Conservation (phyloP, 2,113 vertebrate species). For the Cyprinodon brontotheroides region DNA sequence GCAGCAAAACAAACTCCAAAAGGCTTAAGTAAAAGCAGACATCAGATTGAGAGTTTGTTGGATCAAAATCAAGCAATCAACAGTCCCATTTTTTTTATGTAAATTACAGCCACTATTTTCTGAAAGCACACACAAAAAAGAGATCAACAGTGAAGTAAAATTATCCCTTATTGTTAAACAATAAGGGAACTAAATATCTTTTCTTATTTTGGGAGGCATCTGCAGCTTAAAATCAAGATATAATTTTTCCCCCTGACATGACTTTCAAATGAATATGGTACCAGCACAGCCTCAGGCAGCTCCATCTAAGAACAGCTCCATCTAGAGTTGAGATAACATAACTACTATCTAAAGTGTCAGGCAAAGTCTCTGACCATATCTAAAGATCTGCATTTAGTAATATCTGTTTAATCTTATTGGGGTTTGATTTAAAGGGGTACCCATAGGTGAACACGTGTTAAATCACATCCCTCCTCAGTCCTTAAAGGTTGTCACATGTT, state of each 20-base stretch:
- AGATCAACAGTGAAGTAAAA: background rate
- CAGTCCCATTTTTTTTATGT: background rate
- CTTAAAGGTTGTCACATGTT: background rate
- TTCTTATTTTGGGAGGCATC: background rate
- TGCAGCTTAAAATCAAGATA: background rate
- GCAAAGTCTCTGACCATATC: background rate
- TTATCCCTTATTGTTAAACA: background rate
- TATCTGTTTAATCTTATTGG: background rate
- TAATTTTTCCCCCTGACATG: background rate
- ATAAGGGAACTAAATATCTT: background rate
- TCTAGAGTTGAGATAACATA: slow-evolving; percentile 58
- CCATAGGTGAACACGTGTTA: background rate
- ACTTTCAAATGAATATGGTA: background rate
- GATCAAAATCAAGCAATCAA: background rate
- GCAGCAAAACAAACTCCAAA: background rate
- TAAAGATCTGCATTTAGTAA: background rate
- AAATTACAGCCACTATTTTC: background rate
- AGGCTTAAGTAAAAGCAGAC: slow-evolving; percentile 1
- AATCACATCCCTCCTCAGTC: background rate
- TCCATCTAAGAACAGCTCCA: slow-evolving; percentile 59
- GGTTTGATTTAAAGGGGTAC: background rate
- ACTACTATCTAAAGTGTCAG: slow-evolving; percentile 1
- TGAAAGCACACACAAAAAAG: background rate
- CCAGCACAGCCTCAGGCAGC: slow-evolving; percentile 4
- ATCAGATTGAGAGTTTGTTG: background rate